Percentiles rank a stretch among this genome's conserved stretches.
Conservation (phyloP, 2,888 invertebrate species). For the Oscheius sp. region DNA sequence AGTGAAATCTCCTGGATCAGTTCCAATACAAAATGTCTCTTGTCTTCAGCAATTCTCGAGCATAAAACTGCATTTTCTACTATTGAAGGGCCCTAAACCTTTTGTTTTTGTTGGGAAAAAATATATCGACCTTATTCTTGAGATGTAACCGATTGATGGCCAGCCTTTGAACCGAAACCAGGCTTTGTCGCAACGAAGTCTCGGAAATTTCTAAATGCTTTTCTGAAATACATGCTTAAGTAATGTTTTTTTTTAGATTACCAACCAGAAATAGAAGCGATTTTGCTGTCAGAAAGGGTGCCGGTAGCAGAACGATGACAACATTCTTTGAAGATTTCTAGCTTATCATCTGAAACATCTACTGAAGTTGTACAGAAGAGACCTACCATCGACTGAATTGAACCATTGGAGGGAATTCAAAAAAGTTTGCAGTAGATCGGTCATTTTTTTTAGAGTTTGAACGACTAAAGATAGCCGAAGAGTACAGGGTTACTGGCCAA, state of each 20-base stretch:
- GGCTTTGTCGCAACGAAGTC: neutral
- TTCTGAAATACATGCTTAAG: neutral
- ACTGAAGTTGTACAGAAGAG: neutral
- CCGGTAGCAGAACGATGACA: neutral
- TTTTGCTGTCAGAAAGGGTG: constrained; percentile 19
- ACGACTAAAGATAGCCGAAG: too few relatives aligned
- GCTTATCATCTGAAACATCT: neutral
- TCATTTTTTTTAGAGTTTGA: neutral
- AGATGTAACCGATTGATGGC: constrained; percentile 18
- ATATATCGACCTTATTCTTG: constrained; percentile 15
- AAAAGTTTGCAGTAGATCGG: constrained; percentile 2
- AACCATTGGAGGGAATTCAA: neutral
- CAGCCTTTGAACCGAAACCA: neutral
- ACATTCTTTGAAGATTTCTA: constrained; percentile 25
- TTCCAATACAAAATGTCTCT: constrained; percentile 6
- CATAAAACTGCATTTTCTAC: constrained; percentile 5
- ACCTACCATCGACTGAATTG: neutral
- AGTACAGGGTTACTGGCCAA: too few relatives aligned
- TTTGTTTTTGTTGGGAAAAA: neutral
- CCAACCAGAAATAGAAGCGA: constrained; percentile 15
- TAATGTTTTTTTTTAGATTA: neutral
- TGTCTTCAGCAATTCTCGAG: neutral
- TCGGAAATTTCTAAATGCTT: constrained; percentile 9
- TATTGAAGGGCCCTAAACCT: constrained; percentile 11
- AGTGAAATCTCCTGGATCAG: neutral